Evolutionary conservation across 2,888 invertebrate genomes (phyloP), one percentile per base, ranked within the genome.

Genomic region (Zele albiditarsus): DNA sequence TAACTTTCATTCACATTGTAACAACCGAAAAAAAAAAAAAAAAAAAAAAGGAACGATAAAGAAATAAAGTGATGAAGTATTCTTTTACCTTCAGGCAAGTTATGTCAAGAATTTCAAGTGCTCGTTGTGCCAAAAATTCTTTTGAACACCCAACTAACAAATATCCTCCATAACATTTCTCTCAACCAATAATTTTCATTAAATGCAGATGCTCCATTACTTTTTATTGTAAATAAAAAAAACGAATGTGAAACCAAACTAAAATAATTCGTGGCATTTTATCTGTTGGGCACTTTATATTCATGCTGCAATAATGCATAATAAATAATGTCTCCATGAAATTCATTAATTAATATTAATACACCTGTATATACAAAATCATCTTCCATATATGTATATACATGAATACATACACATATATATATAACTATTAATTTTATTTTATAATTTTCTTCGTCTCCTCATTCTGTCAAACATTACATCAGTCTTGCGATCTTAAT

Each of bases 401-500:
- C 8, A 5, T 33, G n/a, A n/a, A n/a, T 46, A 16, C 16, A 46
- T 16, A n/a, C 16, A 53, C 2, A 53, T 8, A n/a, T 5, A 20
- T 49, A 49, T 53, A n/a, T 23, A 23, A 1, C 8, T 53, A n/a
- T 53, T 60, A 60, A 27, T 60, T 60, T 60, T 1, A 27, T 12
- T 58, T 27, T 10, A 58, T 25, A 27, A 60, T 60, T 60, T 28
- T 60, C 25, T 27, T 60, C 60, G 16, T 27, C 60, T 28, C 28
- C n/a, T 28, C 27, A 25, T 28, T 73, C 71, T 73, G 27, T 68
- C 57, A 68, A 73, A 53, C 38, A 49, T 42, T 28, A 60, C 60
- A 23, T 65, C n/a, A 58, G 72, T 62, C 71, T 63, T 66, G 77
- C 77, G 78, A 80, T 79, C 74, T 80, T 80, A 78, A 80, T 80